Evolutionary conservation across 2,113 vertebrate species (phyloP).

Genomic region (Vulpes vulpes): DNA sequence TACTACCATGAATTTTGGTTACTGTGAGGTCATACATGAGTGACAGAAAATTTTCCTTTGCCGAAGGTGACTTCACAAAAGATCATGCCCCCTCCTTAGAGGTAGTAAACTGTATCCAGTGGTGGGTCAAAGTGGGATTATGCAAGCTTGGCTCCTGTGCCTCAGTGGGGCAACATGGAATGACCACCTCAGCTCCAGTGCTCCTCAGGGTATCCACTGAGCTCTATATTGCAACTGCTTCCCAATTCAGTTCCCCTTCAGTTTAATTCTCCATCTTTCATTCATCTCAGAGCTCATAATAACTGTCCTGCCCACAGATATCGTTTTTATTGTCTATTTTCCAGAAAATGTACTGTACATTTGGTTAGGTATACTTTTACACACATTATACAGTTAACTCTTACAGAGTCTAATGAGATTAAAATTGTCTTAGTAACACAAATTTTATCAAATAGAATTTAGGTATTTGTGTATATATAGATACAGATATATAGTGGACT

Average conservation of each 20-base stretch:
- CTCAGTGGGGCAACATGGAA: neutral
- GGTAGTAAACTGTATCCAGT: neutral
- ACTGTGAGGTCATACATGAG: neutral
- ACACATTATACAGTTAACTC: too few species aligned
- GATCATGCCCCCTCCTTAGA: neutral
- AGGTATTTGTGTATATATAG: neutral
- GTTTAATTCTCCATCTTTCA: neutral
- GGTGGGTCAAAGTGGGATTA: neutral
- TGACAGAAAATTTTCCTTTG: neutral
- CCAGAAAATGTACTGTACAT: neutral
- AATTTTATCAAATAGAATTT: constrained; percentile 4
- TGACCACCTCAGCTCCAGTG: neutral
- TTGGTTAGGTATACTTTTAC: neutral
- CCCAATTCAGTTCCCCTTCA: neutral
- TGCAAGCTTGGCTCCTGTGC: neutral
- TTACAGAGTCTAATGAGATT: neutral
- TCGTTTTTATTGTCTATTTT: neutral
- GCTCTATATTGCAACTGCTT: neutral
- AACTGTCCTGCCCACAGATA: neutral
- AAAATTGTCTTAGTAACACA: neutral
- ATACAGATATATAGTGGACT: neutral
- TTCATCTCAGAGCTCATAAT: neutral
- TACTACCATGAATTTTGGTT: neutral
- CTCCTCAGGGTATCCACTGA: rapidly evolving
- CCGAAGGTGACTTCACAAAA: neutral